Conservation (phyloP, 2,113 vertebrate species). For the Hippocampus barbouri region DNA sequence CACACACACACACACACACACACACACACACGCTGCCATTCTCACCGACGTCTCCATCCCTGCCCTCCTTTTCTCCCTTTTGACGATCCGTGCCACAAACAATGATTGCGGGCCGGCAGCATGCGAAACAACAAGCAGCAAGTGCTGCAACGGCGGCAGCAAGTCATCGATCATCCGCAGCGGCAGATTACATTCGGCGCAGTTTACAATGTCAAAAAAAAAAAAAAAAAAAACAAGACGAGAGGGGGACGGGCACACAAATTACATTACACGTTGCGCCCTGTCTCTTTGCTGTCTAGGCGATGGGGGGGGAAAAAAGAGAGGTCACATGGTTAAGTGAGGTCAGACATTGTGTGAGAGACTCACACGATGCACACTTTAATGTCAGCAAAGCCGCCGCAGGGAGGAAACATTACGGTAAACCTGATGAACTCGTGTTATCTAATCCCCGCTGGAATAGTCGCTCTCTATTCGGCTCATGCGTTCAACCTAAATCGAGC, state of each 20-base stretch:
- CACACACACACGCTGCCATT: constrained; percentile 18
- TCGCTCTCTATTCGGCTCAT: constrained; percentile 12
- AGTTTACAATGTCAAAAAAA: constrained; percentile 19
- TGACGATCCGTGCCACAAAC: constrained; percentile 16
- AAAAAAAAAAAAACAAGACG: background rate
- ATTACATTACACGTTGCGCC: constrained; percentile 39
- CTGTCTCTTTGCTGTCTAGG: constrained; percentile 29
- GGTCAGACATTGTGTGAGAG: constrained; percentile 19
- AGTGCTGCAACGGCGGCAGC: constrained; percentile 1
- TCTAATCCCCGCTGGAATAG: constrained; percentile 59
- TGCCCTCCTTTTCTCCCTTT: constrained; percentile 22
- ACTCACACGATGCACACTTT: constrained; percentile 31
- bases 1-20: no score
- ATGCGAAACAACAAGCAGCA: constrained; percentile 48
- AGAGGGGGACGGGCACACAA: constrained; percentile 13
- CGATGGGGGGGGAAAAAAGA: constrained; percentile 14
- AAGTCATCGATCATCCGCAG: constrained; percentile 27
- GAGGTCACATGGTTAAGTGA: constrained; percentile 50
- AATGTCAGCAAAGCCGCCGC: constrained; percentile 56
- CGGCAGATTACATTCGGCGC: constrained; percentile 28
- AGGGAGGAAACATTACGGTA: constrained; percentile 53
- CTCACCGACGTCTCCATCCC: constrained; percentile 15
- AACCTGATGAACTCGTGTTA: constrained; percentile 70
- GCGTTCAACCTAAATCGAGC: constrained; percentile 24
- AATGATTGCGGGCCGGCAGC: constrained; percentile 46